Evolutionary conservation across 2,797 vertebrate species (phyloP).

Genomic region (Oceanodroma leucorhoa): DNA sequence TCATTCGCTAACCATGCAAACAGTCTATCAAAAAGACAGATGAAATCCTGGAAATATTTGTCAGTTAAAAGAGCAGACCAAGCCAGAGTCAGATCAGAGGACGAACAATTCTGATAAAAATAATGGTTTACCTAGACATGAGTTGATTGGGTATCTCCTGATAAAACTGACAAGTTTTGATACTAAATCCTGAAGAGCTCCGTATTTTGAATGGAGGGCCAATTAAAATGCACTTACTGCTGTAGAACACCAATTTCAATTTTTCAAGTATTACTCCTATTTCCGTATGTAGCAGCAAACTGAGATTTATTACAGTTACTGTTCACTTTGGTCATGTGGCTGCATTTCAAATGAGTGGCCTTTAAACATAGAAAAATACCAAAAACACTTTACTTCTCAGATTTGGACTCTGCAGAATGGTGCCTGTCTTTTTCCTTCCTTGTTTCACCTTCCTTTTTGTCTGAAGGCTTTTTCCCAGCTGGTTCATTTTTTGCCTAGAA

Average conservation of each 20-base stretch:
- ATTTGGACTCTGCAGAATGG: conserved; percentile 87
- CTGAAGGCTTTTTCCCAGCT: conserved; percentile 88
- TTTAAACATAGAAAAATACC: not conserved
- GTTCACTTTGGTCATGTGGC: not conserved
- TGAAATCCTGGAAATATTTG: not conserved
- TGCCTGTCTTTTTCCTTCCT: conserved; percentile 86
- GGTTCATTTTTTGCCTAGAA: conserved; percentile 96
- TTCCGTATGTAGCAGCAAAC: not conserved
- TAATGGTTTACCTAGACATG: not conserved
- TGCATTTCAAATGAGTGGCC: not conserved
- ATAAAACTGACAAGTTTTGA: not conserved
- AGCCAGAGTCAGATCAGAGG: not conserved
- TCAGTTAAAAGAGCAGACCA: not conserved
- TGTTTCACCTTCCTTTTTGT: conserved; percentile 82
- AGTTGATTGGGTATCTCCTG: not conserved
- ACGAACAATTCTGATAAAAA: fast-evolving
- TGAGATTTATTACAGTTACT: not conserved
- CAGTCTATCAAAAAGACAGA: not conserved
- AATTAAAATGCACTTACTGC: not conserved
- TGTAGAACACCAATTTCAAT: not conserved
- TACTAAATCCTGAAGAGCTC: not conserved
- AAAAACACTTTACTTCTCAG: conserved; percentile 72
- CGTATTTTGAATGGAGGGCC: not conserved
- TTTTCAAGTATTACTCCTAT: not conserved
- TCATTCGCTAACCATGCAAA: not conserved